Evolutionary conservation across 2,888 invertebrate species (phyloP), one percentile per base, ranked within the genome.

Genomic region (Leptura quadrifasciata): DNA sequence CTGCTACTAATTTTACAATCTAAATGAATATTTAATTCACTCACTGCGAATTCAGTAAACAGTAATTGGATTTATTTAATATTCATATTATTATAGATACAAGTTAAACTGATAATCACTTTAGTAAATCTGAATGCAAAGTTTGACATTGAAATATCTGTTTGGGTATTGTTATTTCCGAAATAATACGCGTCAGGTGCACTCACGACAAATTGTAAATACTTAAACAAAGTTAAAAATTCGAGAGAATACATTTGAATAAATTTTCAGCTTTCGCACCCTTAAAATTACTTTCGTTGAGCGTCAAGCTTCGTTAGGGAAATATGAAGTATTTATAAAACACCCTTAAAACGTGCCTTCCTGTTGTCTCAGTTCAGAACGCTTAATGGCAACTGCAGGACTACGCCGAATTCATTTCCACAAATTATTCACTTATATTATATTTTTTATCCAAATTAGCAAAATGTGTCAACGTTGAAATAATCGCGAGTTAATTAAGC

Each of bases 201-300:
- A n/a, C 52, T n/a, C 47, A 6, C 68, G 68, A 68, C 68, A 68
- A 68, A 68, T 68, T 68, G 68, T 68, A 76, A 79, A 76, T 78
- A 75, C 73, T 72, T 58, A 52, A 72, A 60, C 68, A 55, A 20
- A 24, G 74, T 68, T 52, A 68, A 74, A 74, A 77, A 76, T 72
- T 76, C 73, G 31, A 70, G 74, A 76, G 78, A 79, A 79, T 79
- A 78, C 75, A 76, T 79, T 79, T 79, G 78, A 79, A 79, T 79
- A 78, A 75, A 77, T 79, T 77, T 77, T 78, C 68, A 57, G 57
- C 68, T 18, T 31, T 55, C 73, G 71, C 73, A 78, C 79, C 78
- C 74, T 71, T 65, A 67, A 73, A 78, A 78, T 78, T 73, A 76
- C 79, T 78, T 76, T 76, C 54, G 57, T 72, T 69, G 55, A 57